Percentiles rank a stretch among this genome's conserved stretches.
Conservation (phyloP, 2,113 vertebrate genomes). For the Montifringilla adamsi region DNA sequence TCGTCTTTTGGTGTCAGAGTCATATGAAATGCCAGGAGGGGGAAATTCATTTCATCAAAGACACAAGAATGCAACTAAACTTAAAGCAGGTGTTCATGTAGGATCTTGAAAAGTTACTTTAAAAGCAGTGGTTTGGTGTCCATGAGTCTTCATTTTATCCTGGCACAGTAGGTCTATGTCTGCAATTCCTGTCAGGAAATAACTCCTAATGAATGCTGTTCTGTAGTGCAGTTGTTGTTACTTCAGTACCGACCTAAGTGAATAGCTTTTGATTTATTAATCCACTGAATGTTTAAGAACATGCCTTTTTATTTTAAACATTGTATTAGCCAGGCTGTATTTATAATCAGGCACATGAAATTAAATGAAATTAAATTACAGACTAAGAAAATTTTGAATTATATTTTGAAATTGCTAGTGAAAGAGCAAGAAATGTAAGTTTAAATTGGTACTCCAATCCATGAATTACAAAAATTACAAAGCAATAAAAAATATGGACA, state of each 20-base stretch:
- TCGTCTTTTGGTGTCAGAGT: not conserved
- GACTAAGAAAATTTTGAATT: not conserved
- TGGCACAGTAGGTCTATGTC: not conserved
- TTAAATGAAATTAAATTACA: not conserved
- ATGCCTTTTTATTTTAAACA: not conserved
- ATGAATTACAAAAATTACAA: not conserved
- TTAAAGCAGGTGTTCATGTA: not conserved
- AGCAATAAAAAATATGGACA: not conserved
- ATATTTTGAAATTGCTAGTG: not conserved
- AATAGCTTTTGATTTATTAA: not conserved
- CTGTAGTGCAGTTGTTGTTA: not conserved
- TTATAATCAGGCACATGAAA: not conserved
- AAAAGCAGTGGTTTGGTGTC: not conserved
- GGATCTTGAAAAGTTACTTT: not conserved
- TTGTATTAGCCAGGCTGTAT: not conserved
- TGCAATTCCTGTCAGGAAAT: not conserved
- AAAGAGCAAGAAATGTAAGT: not conserved
- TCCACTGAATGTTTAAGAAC: not conserved
- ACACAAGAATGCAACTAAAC: not conserved
- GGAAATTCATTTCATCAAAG: not conserved
- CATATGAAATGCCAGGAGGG: not conserved
- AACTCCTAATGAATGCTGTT: not conserved
- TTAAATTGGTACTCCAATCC: not conserved
- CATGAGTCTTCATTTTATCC: not conserved
- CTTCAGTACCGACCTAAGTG: fast-evolving